These are phyloP conservation scores for Mionectes olivaceus DNA, from an alignment of 2,797 vertebrate genomes.

Conservation along the genomic window DNA sequence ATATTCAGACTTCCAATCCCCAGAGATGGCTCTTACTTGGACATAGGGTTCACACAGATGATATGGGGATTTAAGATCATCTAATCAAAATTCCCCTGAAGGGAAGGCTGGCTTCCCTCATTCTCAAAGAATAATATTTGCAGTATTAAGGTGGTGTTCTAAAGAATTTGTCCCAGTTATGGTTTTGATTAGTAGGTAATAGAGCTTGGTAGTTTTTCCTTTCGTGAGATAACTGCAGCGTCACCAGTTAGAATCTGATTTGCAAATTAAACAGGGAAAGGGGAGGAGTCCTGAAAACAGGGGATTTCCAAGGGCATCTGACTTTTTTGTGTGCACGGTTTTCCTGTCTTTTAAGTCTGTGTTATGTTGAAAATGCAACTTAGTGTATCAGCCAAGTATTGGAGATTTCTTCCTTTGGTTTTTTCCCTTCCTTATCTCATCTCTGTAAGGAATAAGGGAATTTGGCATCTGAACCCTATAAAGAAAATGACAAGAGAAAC, in stretches of 20 bases:
- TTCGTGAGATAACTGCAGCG: background rate
- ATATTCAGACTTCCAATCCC: background rate
- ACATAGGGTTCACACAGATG: background rate
- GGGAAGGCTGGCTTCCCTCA: background rate
- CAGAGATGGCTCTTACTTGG: background rate
- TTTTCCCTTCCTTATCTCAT: too few relatives aligned
- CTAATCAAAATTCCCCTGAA: background rate
- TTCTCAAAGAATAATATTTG: background rate
- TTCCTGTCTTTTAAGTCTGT: background rate
- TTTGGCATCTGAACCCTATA: background rate
- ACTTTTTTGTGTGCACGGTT: background rate
- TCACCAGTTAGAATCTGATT: background rate
- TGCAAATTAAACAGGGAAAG: background rate
- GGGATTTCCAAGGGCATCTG: background rate
- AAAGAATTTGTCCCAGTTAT: background rate
- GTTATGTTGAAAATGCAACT: background rate
- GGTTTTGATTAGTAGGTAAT: background rate
- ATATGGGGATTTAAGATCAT: background rate
- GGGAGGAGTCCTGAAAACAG: background rate
- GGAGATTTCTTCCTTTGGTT: background rate
- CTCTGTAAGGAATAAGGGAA: background rate
- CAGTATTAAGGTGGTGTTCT: background rate
- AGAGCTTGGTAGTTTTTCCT: background rate
- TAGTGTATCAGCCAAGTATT: background rate
- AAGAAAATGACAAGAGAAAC: background rate